Conservation (phyloP, 2,888 invertebrate species). For the Acanthosepion pharaonis region DNA sequence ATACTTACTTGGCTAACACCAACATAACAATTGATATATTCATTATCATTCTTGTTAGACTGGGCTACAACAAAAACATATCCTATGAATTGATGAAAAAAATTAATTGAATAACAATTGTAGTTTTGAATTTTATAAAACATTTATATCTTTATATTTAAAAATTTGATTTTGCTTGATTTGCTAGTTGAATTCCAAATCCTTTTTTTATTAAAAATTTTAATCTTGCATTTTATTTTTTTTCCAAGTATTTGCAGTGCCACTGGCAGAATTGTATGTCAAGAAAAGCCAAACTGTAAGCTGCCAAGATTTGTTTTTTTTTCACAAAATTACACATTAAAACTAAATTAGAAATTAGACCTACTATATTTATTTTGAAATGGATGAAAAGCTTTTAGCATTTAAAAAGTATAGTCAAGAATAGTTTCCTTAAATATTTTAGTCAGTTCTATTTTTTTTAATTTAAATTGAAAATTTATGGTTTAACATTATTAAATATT, state of each 20-base stretch:
- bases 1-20: no score
- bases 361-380: background rate
- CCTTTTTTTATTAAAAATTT: no score
- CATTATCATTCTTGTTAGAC: no score
- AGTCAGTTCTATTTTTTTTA: background rate
- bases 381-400: background rate
- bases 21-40: no score
- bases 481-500: background rate
- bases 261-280: slow-evolving; percentile 51
- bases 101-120: no score
- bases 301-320: background rate
- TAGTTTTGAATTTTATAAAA: no score
- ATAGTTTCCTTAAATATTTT: background rate
- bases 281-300: slow-evolving; percentile 55
- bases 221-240: background rate
- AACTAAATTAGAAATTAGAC: background rate
- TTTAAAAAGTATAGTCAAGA: background rate
- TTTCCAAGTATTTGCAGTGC: slow-evolving; percentile 50
- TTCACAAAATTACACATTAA: background rate
- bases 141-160: no score
- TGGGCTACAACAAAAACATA: no score
- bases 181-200: no score
- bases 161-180: no score
- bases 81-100: no score
- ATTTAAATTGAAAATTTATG: background rate